Conservation (phyloP, 2,888 invertebrate genomes). For the Xanthostigma xanthostigma region DNA sequence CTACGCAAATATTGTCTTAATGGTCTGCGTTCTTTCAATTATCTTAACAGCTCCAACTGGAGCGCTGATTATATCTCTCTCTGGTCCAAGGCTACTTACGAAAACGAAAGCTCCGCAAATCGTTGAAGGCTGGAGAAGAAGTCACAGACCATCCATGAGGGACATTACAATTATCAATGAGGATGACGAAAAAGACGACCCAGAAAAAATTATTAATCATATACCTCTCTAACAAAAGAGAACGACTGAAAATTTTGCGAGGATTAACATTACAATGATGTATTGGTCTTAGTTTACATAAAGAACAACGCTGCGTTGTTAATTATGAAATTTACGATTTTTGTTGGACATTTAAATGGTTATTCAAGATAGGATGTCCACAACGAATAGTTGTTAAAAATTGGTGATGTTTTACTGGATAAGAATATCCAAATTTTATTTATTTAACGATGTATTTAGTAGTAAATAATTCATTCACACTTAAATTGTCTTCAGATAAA, state of each 20-base stretch:
- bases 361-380: too few species aligned
- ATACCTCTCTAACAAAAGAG: slow-evolving; percentile 24
- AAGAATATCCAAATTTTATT: too few species aligned
- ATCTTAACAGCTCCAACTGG: slow-evolving; percentile 73
- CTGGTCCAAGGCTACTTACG: slow-evolving; percentile 60
- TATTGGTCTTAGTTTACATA: too few species aligned
- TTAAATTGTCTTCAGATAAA: too few species aligned
- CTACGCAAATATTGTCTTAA: slow-evolving; percentile 58
- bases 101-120: slow-evolving; percentile 58
- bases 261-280: too few species aligned
- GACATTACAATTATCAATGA: slow-evolving; percentile 80
- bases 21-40: slow-evolving; percentile 65
- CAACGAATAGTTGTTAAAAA: too few species aligned
- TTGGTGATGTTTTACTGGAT: too few species aligned
- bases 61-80: slow-evolving; percentile 65
- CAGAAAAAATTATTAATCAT: slow-evolving; percentile 25
- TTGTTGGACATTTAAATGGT: too few species aligned
- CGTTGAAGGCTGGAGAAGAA: slow-evolving; percentile 65
- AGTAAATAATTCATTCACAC: too few species aligned
- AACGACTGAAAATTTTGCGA: slow-evolving; percentile 18
- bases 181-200: slow-evolving; percentile 52
- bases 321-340: too few species aligned
- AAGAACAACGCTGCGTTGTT: too few species aligned
- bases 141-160: slow-evolving; percentile 67
- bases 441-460: too few species aligned